Percentiles rank a stretch among this genome's conserved stretches.
Evolutionary conservation across 2,113 vertebrate species (phyloP).

Genomic region (Ammodytes marinus): DNA sequence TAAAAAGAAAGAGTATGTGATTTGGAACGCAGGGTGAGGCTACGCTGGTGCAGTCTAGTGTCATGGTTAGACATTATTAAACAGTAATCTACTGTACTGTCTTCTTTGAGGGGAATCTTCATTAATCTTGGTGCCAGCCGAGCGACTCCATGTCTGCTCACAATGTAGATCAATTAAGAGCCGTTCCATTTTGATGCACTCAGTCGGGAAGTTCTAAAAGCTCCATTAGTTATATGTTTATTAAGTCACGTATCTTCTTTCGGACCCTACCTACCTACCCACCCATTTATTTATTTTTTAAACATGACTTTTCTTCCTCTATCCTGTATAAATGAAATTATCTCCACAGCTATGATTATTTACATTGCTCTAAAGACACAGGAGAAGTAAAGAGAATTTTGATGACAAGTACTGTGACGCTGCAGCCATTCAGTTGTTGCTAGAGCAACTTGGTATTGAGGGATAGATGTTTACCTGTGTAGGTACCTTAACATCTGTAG

Average conservation of each 20-base stretch:
- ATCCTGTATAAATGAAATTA: slow-evolving; percentile 33
- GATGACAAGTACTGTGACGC: not conserved
- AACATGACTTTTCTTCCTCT: not conserved
- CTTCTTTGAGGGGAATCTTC: not conserved
- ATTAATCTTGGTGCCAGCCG: slow-evolving; percentile 18
- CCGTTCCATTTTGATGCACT: slow-evolving; percentile 1
- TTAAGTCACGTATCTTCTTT: slow-evolving; percentile 15
- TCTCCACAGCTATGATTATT: slow-evolving; percentile 34
- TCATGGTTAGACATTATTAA: not conserved
- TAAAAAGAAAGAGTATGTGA: too few relatives aligned
- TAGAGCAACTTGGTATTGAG: slow-evolving; percentile 18
- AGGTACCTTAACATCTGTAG: not conserved
- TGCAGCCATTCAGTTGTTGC: slow-evolving; percentile 43
- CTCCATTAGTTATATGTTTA: slow-evolving; percentile 21
- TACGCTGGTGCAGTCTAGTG: not conserved
- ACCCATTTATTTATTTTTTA: not conserved
- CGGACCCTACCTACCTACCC: not conserved
- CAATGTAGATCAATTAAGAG: slow-evolving; percentile 46
- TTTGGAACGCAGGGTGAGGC: not conserved
- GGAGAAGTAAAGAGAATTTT: not conserved
- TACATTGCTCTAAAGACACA: slow-evolving; percentile 26
- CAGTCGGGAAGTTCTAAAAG: slow-evolving; percentile 23
- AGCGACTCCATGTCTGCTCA: slow-evolving; percentile 20
- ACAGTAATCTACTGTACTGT: not conserved
- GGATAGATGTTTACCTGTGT: slow-evolving; percentile 11